Evolutionary conservation across 2,888 invertebrate genomes (phyloP).

Genomic region (Copidosoma aretas): DNA sequence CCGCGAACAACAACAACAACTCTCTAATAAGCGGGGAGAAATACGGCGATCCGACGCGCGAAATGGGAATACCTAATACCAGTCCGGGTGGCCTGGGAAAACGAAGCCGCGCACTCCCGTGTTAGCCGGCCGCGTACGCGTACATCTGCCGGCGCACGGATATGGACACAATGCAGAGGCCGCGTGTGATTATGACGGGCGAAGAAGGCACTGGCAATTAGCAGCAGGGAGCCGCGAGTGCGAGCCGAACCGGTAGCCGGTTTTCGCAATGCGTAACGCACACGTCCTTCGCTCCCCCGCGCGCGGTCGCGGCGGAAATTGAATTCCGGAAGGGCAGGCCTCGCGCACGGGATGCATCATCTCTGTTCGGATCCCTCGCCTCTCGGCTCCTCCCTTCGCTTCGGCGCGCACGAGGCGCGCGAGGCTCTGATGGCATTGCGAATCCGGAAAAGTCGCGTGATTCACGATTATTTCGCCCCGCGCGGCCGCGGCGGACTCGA

Average conservation of each 20-base stretch:
- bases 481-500: too few species aligned
- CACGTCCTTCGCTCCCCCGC: not conserved
- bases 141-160: not conserved
- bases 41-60: conserved; percentile 7
- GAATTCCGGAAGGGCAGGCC: conserved; percentile 22
- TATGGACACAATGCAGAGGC: not conserved
- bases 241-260: conserved; percentile 17
- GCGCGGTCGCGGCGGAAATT: conserved; percentile 28
- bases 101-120: too few species aligned
- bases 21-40: too few species aligned
- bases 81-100: not conserved
- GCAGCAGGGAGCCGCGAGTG: conserved; percentile 4
- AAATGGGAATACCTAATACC: conserved; percentile 16
- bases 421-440: too few species aligned
- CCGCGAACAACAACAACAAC: too few species aligned
- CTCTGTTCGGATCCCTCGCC: not conserved
- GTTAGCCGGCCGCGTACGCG: not conserved
- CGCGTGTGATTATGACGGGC: conserved; percentile 18
- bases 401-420: too few species aligned
- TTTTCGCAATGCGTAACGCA: too few species aligned
- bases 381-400: too few species aligned
- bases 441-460: too few species aligned
- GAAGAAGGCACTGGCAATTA: conserved; percentile 15
- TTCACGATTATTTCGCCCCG: too few species aligned
- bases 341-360: too few species aligned